Evolutionary conservation across 2,113 vertebrate genomes (phyloP).

Genomic region (Neotoma lepida): DNA sequence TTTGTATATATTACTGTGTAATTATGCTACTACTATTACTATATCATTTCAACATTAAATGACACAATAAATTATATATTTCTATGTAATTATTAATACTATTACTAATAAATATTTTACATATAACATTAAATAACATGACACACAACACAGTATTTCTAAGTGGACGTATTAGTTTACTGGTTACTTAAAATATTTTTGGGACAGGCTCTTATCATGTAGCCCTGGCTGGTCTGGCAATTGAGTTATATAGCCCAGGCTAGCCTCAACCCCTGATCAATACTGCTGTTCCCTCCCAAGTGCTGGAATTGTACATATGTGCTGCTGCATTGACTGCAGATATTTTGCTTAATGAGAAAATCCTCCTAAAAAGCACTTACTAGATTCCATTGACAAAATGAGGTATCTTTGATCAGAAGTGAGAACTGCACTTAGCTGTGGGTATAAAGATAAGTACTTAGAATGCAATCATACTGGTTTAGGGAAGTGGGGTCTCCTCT

Average conservation of each 20-base stretch:
- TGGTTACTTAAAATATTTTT: neutral
- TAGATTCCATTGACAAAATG: neutral
- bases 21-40: neutral
- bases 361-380: neutral
- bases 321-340: neutral
- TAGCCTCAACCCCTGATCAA: neutral
- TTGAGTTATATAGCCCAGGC: neutral
- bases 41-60: neutral
- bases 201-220: neutral
- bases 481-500: neutral
- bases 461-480: neutral
- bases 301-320: neutral
- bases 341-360: conserved; percentile 2
- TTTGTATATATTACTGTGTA: neutral
- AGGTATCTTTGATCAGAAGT: neutral
- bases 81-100: neutral
- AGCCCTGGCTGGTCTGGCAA: neutral
- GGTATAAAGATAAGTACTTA: neutral
- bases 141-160: neutral
- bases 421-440: neutral
- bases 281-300: neutral
- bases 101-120: neutral
- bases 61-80: neutral
- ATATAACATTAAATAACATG: neutral
- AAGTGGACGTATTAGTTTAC: neutral